A percentile compares a stretch with the other conserved stretches of the same genome.
Conservation (phyloP, 2,888 invertebrate species). For the Tachina grossa region DNA sequence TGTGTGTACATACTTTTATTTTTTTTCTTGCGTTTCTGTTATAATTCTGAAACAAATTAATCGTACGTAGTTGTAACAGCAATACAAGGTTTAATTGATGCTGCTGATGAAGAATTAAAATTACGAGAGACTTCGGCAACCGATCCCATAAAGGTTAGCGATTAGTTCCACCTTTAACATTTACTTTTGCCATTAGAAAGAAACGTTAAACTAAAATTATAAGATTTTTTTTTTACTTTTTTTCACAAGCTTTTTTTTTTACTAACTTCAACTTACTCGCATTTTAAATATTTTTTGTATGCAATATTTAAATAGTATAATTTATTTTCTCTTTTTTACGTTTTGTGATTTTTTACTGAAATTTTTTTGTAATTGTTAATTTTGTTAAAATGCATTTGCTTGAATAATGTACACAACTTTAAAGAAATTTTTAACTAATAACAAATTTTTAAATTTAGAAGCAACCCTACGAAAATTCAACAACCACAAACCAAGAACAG, state of each 20-base stretch:
- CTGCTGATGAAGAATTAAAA: slow-evolving; percentile 83
- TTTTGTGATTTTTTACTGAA: slow-evolving; percentile 47
- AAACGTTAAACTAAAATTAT: slow-evolving; percentile 26
- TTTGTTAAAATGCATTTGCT: slow-evolving; percentile 29
- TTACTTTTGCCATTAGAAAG: not conserved
- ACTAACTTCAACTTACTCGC: slow-evolving; percentile 11
- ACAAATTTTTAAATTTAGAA: slow-evolving; percentile 57
- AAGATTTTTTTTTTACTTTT: slow-evolving; percentile 8
- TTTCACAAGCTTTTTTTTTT: slow-evolving; percentile 27
- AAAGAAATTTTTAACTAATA: not conserved
- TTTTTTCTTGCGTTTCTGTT: slow-evolving; percentile 55
- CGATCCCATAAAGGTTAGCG: slow-evolving; percentile 82
- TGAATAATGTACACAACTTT: not conserved
- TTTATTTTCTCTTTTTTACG: slow-evolving; percentile 6
- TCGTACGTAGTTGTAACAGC: slow-evolving; percentile 82
- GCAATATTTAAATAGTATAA: not conserved
- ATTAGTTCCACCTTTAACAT: slow-evolving; percentile 48
- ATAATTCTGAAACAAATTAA: slow-evolving; percentile 46
- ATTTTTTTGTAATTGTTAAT: slow-evolving; percentile 35
- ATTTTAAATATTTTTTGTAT: not conserved
- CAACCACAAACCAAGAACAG: slow-evolving; percentile 75
- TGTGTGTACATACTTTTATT: slow-evolving; percentile 28
- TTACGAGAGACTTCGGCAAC: slow-evolving; percentile 81
- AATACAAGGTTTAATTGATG: slow-evolving; percentile 83
- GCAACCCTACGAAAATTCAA: slow-evolving; percentile 81